Base-by-base conservation (phyloP, 2,113 vertebrate genomes). In the Atlantisia rogersi region DNA sequence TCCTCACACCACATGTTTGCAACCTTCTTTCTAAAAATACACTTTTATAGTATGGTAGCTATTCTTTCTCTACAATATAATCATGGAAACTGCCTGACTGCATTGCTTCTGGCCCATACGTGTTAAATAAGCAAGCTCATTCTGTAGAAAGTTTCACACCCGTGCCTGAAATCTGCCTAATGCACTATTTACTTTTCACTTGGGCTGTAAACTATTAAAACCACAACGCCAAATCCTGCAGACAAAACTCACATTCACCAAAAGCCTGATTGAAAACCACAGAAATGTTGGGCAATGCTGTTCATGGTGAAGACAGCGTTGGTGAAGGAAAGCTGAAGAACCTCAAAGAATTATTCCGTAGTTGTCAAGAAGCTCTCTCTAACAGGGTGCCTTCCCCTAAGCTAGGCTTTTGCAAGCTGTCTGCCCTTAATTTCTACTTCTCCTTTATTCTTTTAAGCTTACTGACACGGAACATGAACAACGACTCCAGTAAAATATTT, bases 161-260 rank as follows among this genome's bases (percentile, higher is more conserved):
- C n/a, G 0, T 9, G 56, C 55, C 85, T 94, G 82, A 95, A 94
- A 83, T 63, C 79, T 78, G 52, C 58, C 71, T 71, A 92, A 90
- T 13, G 37, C 26, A 53, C 18, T 92, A 71, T 94, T 96, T 96
- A 93, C 88, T 86, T 96, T 84, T 71, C 53, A 71, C 85, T 58
- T 71, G 40, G 70, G 44, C 67, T 94, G 74, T 82, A 92, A 96
- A 82, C 76, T 64, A 78, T 81, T 95, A 92, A 95, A 97, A 82
- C 77, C 80, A 94, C 73, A 88, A 81, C 0, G 0, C 15, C 65
- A 63, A 53, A 68, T 44, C 69, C 35, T 28, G 19, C 22, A 62
- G 83, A 90, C 88, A 96, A 92, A 92, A 86, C 77, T 79, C 44
- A 48, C 74, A 93, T 93, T 96, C 80, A 93, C n/a, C 68, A 56